Base-by-base conservation (phyloP, 2,797 vertebrate genomes). In the Aulostomus chinensis region DNA sequence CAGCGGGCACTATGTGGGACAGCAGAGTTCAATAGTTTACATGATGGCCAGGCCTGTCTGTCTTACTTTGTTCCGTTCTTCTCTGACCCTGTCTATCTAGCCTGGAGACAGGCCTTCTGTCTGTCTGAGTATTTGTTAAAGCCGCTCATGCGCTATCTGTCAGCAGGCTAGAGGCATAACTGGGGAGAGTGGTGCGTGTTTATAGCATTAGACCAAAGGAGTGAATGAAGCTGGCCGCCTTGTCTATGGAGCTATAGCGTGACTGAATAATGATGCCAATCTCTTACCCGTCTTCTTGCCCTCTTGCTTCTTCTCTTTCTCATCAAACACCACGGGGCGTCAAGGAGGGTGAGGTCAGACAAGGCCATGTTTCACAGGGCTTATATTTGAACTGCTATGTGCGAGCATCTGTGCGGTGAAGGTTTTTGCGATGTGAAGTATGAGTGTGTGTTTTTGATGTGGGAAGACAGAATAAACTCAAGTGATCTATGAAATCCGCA, bases 41-140 rank as follows among this genome's bases (percentile, higher is more conserved):
- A 68, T 43, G 56, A 70, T 66, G 68, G 40, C 42, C 54, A 25
- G 47, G 15, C 36, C 42, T 45, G 55, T 66, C 57, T 50, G 15
- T 59, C 53, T 67, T 25, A 36, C 15, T 40, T 48, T 47, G 39
- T 36, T 53, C 51, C 72, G 35, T 35, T 68, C 69, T 33, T 39
- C 50, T 59, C 60, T 49, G 45, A 45, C 57, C 36, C 59, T 31
- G 53, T 50, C 48, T 61, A 40, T 63, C 66, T 53, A 53, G 77
- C 78, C 80, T 40, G 60, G 48, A 80, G 80, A 79, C 68, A 50
- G 62, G 72, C 68, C 75, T 73, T 80, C 68, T 83, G 84, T 83
- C 81, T 76, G 58, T 79, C 58, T 67, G 71, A 73, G 73, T 78
- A 61, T 83, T 77, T 86, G 79, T 86, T 81, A 74, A 79, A 81